A percentile compares a stretch with the other conserved stretches of the same genome.
Conservation (phyloP, 2,113 vertebrate genomes). For the Neotragus pygmaeus region DNA sequence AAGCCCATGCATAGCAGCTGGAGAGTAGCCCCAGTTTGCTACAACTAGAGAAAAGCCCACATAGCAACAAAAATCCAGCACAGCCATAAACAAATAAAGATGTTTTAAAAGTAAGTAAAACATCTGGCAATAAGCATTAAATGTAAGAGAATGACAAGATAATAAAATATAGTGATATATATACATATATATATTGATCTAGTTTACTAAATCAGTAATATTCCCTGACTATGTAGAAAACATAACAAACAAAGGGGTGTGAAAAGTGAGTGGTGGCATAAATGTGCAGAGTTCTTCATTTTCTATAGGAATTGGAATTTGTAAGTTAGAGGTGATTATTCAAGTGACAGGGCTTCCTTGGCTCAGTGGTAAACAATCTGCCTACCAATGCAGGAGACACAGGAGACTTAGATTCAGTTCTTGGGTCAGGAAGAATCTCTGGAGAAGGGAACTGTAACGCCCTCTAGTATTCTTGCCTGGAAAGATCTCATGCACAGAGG, state of each 20-base stretch:
- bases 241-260: not conserved
- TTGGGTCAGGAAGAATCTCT: not conserved
- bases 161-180: not conserved
- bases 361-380: not conserved
- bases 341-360: not conserved
- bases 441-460: not conserved
- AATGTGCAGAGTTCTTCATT: not conserved
- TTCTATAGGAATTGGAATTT: not conserved
- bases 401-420: not conserved
- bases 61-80: not conserved
- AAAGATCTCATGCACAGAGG: not conserved
- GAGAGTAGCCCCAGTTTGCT: not conserved
- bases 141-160: not conserved
- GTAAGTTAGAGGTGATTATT: not conserved
- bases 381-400: not conserved
- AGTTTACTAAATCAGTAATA: constrained; percentile 1
- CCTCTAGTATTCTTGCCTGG: not conserved
- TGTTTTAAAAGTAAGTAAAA: not conserved
- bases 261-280: not conserved
- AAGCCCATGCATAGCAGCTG: not conserved
- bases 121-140: not conserved
- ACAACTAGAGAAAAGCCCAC: not conserved
- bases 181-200: not conserved
- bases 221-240: not conserved
- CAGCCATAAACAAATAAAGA: not conserved